These are phyloP conservation scores for Eumacrocentrus americanus DNA, from an alignment of 2,888 invertebrate genomes.

Conservation along the genomic window DNA sequence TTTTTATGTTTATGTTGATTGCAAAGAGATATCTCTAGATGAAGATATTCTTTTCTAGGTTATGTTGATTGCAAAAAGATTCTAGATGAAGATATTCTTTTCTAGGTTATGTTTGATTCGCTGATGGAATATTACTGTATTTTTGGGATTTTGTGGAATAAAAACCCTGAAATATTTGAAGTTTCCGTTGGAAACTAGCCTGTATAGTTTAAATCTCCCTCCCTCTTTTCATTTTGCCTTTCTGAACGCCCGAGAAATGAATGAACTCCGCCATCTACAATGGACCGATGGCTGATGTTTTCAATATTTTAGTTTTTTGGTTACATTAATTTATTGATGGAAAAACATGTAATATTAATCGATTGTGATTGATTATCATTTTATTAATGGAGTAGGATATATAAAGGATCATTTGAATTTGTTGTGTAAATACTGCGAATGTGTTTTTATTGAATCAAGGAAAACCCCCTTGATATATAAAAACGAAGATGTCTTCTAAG, in stretches of 20 bases:
- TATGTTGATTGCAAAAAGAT: too few species aligned
- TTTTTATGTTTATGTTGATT: too few species aligned
- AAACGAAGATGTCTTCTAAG: slow-evolving; percentile 60
- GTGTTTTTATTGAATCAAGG: slow-evolving; percentile 38
- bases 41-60: too few species aligned
- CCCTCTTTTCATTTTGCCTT: too few species aligned
- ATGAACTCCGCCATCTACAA: slow-evolving; percentile 47
- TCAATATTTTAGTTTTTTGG: slow-evolving; percentile 40
- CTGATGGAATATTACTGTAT: background rate
- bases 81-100: too few species aligned
- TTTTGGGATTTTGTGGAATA: background rate
- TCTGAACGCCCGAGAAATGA: background rate
- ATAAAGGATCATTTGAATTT: slow-evolving; percentile 50
- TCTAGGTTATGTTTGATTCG: background rate
- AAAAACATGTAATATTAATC: slow-evolving; percentile 8
- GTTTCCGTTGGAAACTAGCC: too few species aligned
- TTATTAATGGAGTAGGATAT: slow-evolving; percentile 38
- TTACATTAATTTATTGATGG: slow-evolving; percentile 19
- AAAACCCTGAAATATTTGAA: too few species aligned
- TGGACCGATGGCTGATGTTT: slow-evolving; percentile 51
- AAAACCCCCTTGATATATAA: slow-evolving; percentile 36
- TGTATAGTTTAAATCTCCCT: too few species aligned
- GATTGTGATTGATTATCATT: slow-evolving; percentile 6
- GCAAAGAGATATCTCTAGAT: too few species aligned
- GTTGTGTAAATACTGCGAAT: slow-evolving; percentile 47